These are phyloP conservation scores for Spongilla lacustris DNA, from an alignment of 37 sponge, comb jelly and placozoan genomes.

Conservation along the genomic window DNA sequence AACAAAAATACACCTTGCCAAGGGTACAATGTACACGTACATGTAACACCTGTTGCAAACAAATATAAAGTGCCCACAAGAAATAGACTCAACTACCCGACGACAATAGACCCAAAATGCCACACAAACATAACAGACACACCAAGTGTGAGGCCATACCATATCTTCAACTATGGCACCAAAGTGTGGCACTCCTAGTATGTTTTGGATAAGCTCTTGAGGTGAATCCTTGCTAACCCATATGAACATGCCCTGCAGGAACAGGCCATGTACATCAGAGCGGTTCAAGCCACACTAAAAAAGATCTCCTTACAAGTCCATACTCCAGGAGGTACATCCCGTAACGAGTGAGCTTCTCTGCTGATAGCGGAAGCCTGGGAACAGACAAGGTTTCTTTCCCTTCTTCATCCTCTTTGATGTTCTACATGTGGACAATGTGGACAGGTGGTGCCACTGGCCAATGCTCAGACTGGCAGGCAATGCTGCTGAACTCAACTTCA, in stretches of 20 bases:
- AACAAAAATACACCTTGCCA: too few relatives aligned
- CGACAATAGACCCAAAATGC: too few relatives aligned
- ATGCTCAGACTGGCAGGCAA: too few relatives aligned
- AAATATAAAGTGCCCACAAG: too few relatives aligned
- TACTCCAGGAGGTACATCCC: conserved; percentile 91
- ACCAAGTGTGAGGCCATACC: conserved; percentile 29
- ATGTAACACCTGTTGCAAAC: not conserved
- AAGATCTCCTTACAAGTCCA: conserved; percentile 41
- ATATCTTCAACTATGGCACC: conserved; percentile 70
- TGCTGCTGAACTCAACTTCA: too few relatives aligned
- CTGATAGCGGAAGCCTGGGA: conserved; percentile 75
- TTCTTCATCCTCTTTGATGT: conserved; percentile 41
- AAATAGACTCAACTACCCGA: too few relatives aligned
- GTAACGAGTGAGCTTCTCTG: conserved; percentile 81
- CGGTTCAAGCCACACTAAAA: not conserved
- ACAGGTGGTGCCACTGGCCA: not conserved
- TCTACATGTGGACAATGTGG: not conserved
- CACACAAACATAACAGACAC: too few relatives aligned
- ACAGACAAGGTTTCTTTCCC: conserved; percentile 40
- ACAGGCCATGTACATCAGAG: not conserved
- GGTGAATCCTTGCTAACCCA: conserved; percentile 82
- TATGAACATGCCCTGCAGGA: conserved; percentile 67
- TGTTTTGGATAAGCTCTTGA: conserved; percentile 44
- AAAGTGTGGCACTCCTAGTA: conserved; percentile 72
- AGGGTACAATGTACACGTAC: too few relatives aligned